Evolutionary conservation across 1,140 invertebrate species (phyloP).

Genomic region (Ctenoplectra terminalis): DNA sequence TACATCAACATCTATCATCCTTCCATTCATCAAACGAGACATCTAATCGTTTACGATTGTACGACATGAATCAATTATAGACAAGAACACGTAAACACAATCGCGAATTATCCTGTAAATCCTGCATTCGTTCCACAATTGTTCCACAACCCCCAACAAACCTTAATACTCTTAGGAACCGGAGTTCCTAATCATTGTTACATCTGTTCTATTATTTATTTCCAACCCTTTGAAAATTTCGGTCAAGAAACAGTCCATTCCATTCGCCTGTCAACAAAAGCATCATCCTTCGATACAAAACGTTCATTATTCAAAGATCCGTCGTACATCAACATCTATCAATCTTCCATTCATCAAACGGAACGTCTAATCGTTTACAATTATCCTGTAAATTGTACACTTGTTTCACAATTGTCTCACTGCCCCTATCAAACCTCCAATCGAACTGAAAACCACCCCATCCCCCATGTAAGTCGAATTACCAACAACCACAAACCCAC

Average conservation of each 20-base stretch:
- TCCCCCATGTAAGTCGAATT: no score
- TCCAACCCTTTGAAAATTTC: not conserved
- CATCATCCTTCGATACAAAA: not conserved
- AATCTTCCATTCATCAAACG: not conserved
- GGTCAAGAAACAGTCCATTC: not conserved
- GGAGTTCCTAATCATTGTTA: no score
- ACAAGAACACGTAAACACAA: not conserved
- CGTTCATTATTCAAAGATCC: not conserved
- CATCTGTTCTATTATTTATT: no score
- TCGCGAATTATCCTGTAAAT: not conserved
- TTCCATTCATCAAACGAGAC: not conserved
- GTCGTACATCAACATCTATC: slow-evolving; percentile 2
- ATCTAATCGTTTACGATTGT: not conserved
- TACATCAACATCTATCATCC: slow-evolving; percentile 3
- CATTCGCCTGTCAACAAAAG: not conserved
- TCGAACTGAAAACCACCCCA: not conserved
- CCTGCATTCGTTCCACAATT: not conserved
- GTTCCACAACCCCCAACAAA: not conserved
- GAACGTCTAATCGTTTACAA: not conserved
- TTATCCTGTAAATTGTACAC: not conserved
- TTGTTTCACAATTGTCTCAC: not conserved
- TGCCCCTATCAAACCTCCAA: not conserved
- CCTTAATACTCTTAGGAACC: no score
- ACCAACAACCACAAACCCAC: not conserved
- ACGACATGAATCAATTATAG: not conserved